A percentile compares a stretch with the other conserved stretches of the same genome.
Evolutionary conservation across 2,797 vertebrate genomes (phyloP).

Genomic region (Bovichtus diacanthus): DNA sequence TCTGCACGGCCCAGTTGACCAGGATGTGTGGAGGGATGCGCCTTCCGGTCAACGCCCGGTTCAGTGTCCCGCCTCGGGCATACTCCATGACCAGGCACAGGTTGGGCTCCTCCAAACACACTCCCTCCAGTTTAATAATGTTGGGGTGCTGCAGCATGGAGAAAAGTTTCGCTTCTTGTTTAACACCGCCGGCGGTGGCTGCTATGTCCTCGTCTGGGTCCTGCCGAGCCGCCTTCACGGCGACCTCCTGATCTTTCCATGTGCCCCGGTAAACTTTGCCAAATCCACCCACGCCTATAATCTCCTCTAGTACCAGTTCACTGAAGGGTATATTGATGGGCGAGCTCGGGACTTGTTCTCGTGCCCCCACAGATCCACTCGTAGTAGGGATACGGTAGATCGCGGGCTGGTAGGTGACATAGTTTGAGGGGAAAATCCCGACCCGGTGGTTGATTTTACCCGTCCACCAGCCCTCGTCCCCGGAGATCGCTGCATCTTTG

Average conservation of each 20-base stretch:
- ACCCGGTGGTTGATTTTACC: constrained; percentile 91
- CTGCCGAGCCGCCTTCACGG: constrained; percentile 94
- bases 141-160: constrained; percentile 94
- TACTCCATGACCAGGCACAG: constrained; percentile 97
- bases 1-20: constrained; percentile 97
- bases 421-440: constrained; percentile 92
- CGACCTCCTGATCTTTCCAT: constrained; percentile 93
- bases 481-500: constrained; percentile 90
- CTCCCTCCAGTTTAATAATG: constrained; percentile 93
- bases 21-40: constrained; percentile 95
- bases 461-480: constrained; percentile 94
- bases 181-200: constrained; percentile 90
- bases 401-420: constrained; percentile 87
- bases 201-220: constrained; percentile 95
- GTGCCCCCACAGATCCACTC: constrained; percentile 60
- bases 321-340: constrained; percentile 90
- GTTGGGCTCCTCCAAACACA: constrained; percentile 94
- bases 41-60: constrained; percentile 90
- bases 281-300: constrained; percentile 95
- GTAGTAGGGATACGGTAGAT: constrained; percentile 80
- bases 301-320: constrained; percentile 92
- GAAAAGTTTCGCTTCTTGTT: constrained; percentile 94
- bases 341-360: constrained; percentile 79
- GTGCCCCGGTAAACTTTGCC: constrained; percentile 95
- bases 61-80: constrained; percentile 93